Conservation (phyloP, 2,797 vertebrate species). For the Sebastes alutus region DNA sequence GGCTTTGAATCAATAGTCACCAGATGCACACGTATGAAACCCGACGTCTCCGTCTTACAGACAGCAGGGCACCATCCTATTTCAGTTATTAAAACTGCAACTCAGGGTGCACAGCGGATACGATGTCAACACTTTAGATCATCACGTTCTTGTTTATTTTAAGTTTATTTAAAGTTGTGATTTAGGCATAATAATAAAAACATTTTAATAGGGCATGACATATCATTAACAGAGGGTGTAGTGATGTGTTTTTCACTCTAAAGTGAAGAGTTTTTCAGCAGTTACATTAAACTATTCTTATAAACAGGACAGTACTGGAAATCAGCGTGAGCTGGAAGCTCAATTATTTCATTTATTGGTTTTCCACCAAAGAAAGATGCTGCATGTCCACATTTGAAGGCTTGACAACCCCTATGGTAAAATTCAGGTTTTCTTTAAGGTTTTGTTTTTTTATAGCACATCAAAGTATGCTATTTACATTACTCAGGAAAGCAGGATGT, state of each 20-base stretch:
- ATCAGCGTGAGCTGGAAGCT: not conserved
- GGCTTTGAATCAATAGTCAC: constrained; percentile 28
- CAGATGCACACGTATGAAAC: not conserved
- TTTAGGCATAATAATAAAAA: not conserved
- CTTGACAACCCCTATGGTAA: not conserved
- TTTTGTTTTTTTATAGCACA: not conserved
- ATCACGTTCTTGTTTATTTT: not conserved
- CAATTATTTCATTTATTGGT: not conserved
- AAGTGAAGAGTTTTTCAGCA: not conserved
- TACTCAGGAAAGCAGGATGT: not conserved
- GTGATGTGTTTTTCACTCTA: not conserved
- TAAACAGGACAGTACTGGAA: not conserved
- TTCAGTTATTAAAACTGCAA: not conserved
- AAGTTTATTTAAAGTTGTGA: not conserved
- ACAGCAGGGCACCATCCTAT: not conserved
- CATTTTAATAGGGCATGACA: not conserved
- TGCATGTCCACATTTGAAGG: not conserved
- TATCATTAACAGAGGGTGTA: not conserved
- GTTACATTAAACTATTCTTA: not conserved
- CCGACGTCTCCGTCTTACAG: not conserved
- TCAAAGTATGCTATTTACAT: not conserved
- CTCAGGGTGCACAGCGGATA: not conserved
- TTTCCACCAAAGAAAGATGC: not conserved
- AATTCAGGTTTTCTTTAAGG: not conserved
- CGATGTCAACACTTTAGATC: not conserved